phyloP scores from a whole-genome alignment of 2,113 vertebrate species.

The Macroglossus sobrinus region DNA sequence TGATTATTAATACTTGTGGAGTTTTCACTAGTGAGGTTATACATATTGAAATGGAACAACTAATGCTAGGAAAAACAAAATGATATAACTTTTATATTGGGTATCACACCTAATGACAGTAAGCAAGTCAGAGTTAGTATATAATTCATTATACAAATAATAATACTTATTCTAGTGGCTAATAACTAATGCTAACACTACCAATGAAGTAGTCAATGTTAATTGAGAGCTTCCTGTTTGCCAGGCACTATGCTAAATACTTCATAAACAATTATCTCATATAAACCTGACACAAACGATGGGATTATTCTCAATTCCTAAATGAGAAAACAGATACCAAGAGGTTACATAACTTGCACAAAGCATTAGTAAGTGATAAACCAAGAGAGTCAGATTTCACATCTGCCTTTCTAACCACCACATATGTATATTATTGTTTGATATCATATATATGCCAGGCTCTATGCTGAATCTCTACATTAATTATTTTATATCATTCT shows the following conservation, averaged over 20 bases:
- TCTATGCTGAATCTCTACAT: background rate
- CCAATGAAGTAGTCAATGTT: background rate
- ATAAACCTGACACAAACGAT: background rate
- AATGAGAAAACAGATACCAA: background rate
- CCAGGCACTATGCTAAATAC: background rate
- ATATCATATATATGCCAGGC: too few species aligned
- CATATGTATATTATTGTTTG: background rate
- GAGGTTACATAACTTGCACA: background rate
- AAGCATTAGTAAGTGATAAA: background rate
- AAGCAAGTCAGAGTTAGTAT: background rate
- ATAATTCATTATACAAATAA: background rate
- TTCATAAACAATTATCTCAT: background rate
- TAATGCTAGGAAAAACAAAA: background rate
- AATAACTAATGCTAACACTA: background rate
- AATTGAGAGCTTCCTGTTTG: background rate
- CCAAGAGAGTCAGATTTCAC: background rate
- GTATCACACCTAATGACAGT: background rate
- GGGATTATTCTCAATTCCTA: background rate
- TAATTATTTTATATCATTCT: background rate
- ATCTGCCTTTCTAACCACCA: background rate
- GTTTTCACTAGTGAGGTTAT: background rate
- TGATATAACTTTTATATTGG: background rate
- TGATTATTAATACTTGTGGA: background rate
- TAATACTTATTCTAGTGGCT: background rate
- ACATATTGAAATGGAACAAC: background rate